These are phyloP conservation scores for Ridgeia piscesae DNA, from an alignment of 1,140 invertebrate species.

Conservation along the genomic window DNA sequence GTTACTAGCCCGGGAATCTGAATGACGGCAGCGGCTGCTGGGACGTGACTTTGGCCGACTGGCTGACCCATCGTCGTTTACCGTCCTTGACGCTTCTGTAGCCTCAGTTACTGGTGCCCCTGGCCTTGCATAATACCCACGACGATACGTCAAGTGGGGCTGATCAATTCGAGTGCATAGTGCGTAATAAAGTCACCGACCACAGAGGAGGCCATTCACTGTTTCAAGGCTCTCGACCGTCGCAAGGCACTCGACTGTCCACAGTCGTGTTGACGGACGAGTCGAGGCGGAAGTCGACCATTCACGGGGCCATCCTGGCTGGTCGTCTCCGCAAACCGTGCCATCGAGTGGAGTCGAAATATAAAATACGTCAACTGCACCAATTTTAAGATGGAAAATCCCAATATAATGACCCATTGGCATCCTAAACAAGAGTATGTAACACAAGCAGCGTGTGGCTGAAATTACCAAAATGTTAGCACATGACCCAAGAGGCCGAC, in stretches of 20 bases:
- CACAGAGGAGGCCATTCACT: not conserved
- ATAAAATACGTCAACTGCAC: too few species aligned
- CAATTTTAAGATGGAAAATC: too few species aligned
- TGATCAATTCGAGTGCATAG: not conserved
- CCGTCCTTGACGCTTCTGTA: not conserved
- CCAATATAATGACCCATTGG: too few species aligned
- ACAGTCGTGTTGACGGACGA: not conserved
- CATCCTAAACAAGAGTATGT: too few species aligned
- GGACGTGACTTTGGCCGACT: not conserved
- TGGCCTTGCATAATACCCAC: not conserved
- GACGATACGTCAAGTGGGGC: not conserved
- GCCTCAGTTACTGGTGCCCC: not conserved
- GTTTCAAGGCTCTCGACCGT: too few species aligned
- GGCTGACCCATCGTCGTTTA: not conserved
- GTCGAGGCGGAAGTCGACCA: not conserved
- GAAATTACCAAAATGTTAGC: too few species aligned
- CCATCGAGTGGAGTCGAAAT: too few species aligned
- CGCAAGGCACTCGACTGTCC: not conserved
- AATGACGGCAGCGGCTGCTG: not conserved
- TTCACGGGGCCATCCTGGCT: too few species aligned
- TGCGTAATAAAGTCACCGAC: not conserved
- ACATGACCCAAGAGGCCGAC: too few species aligned
- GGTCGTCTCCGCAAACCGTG: too few species aligned
- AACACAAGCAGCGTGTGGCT: too few species aligned
- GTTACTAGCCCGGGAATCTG: not conserved